Evolutionary conservation across 2,888 invertebrate species (phyloP).

Genomic region (Polyploca ridens): DNA sequence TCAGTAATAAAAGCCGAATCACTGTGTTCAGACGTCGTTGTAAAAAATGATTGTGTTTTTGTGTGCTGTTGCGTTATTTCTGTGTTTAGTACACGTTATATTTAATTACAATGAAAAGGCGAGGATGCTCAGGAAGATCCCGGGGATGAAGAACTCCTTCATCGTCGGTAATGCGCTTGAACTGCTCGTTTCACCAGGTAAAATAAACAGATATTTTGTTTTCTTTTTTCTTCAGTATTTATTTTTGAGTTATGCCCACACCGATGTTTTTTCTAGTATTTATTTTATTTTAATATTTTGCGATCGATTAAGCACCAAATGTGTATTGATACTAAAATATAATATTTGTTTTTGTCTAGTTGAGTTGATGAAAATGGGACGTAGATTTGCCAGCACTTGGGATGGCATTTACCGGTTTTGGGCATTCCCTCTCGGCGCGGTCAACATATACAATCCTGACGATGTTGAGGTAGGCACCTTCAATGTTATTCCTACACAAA

Average conservation of each 20-base stretch:
- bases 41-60: conserved; percentile 41
- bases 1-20: not conserved
- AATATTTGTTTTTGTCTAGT: conserved; percentile 38
- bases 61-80: conserved; percentile 27
- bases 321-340: no score
- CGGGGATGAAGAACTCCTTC: conserved; percentile 49
- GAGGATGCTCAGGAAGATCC: conserved; percentile 47
- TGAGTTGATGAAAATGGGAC: conserved; percentile 54
- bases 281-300: no score
- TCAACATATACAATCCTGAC: conserved; percentile 70
- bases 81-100: conserved; percentile 44
- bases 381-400: conserved; percentile 35
- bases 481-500: no score
- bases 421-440: conserved; percentile 44
- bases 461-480: conserved; percentile 48
- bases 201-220: not conserved
- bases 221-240: no score
- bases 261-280: no score
- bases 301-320: no score
- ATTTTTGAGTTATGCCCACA: no score
- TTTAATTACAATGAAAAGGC: conserved; percentile 53
- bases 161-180: conserved; percentile 50
- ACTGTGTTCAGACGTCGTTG: conserved; percentile 15
- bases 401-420: conserved; percentile 56
- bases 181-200: conserved; percentile 46